Evolutionary conservation across 2,888 invertebrate genomes (phyloP).

Genomic region (Pseudeuparius sepicola): DNA sequence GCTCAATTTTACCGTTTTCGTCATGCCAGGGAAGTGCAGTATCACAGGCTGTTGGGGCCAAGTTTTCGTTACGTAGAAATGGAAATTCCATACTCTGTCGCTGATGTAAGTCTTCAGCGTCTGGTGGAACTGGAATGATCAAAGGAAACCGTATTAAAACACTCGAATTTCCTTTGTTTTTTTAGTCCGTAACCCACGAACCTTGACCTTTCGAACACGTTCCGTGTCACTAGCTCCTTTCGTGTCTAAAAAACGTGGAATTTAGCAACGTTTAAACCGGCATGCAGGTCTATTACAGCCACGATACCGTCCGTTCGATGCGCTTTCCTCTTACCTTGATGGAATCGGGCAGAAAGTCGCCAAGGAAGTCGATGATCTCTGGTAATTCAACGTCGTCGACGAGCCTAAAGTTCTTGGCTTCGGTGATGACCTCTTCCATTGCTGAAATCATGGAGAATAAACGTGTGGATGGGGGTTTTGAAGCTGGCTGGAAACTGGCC

Average conservation of each 20-base stretch:
- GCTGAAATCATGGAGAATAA: slow-evolving; percentile 46
- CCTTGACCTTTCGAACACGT: too few relatives aligned
- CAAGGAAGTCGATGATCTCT: slow-evolving; percentile 68
- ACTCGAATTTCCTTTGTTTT: slow-evolving; percentile 11
- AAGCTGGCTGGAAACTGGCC: too few relatives aligned
- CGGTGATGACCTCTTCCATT: slow-evolving; percentile 80
- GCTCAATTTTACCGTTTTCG: slow-evolving; percentile 59
- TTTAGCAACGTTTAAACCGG: too few relatives aligned
- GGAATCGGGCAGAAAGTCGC: slow-evolving; percentile 75
- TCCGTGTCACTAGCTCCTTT: too few relatives aligned
- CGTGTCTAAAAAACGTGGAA: too few relatives aligned
- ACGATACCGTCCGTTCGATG: too few relatives aligned
- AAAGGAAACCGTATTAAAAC: too few relatives aligned
- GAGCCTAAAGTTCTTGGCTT: slow-evolving; percentile 82
- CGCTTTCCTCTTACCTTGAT: slow-evolving; percentile 60
- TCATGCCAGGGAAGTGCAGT: slow-evolving; percentile 82
- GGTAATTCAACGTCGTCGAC: slow-evolving; percentile 77
- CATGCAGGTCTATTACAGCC: too few relatives aligned
- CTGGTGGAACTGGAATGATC: slow-evolving; percentile 72
- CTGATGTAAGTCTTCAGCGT: slow-evolving; percentile 80
- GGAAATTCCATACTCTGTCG: slow-evolving; percentile 82
- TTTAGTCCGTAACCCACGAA: too few relatives aligned
- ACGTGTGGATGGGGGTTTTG: too few relatives aligned
- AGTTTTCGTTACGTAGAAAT: slow-evolving; percentile 81
- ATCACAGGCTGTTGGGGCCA: slow-evolving; percentile 81